Evolutionary conservation across 2,888 invertebrate species (phyloP).

Genomic region (Dendrolimus houi): DNA sequence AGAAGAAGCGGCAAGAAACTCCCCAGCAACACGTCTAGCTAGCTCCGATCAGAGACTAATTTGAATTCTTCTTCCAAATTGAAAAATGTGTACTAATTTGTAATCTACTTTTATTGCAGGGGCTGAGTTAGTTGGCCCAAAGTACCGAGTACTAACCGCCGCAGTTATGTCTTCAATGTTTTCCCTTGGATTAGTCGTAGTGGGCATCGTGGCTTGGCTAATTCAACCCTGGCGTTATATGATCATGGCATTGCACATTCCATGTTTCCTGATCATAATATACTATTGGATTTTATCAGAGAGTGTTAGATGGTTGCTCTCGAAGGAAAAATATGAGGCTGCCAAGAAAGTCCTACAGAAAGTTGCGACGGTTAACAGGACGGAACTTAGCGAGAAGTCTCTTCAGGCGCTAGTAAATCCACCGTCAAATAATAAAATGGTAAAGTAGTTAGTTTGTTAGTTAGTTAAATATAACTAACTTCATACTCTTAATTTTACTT

Average conservation of each 20-base stretch:
- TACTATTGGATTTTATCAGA: constrained; percentile 81
- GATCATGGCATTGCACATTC: constrained; percentile 80
- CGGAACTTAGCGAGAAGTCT: constrained; percentile 70
- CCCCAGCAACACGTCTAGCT: no score
- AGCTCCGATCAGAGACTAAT: no score
- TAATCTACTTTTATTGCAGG: constrained; percentile 49
- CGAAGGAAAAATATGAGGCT: constrained; percentile 77
- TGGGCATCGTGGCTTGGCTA: constrained; percentile 81
- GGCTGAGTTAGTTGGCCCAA: constrained; percentile 85
- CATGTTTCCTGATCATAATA: constrained; percentile 78
- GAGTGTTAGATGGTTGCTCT: constrained; percentile 85
- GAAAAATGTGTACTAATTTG: no score
- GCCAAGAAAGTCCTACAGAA: constrained; percentile 77
- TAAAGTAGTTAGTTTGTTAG: no score
- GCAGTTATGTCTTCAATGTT: constrained; percentile 82
- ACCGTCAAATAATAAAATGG: constrained; percentile 25
- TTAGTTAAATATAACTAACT: no score
- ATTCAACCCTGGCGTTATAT: constrained; percentile 81
- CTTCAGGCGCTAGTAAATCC: constrained; percentile 52
- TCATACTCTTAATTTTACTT: no score
- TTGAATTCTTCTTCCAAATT: no score
- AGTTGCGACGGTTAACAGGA: constrained; percentile 79
- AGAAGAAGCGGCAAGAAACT: no score
- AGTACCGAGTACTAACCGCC: constrained; percentile 81
- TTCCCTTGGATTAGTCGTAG: constrained; percentile 81